Evolutionary conservation across 2,797 vertebrate genomes (phyloP), one percentile per base, ranked within the genome.

Genomic region (Phalanger gymnotis): DNA sequence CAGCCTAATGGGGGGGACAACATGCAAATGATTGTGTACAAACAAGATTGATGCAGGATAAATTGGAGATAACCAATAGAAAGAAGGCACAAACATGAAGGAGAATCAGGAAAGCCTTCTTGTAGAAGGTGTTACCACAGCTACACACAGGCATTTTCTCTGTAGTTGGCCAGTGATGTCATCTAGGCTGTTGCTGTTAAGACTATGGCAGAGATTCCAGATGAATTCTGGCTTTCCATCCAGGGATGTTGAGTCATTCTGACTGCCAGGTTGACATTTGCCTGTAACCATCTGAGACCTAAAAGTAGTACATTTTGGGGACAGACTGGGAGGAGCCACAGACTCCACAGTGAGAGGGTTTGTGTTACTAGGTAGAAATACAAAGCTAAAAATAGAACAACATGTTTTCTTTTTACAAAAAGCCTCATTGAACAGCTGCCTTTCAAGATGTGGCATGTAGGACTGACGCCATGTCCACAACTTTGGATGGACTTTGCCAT

Each of bases 111-210:
- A 81, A 25, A 81, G 73, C 7, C 73, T 40, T 40, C 14, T 87
- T 47, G 40, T 47, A 47, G 7, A 87, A 81, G 4, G 40, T 87
- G 9, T 5, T 4, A 40, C 30, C 89, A 22, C 1, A 27, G 51
- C 54, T 5, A 10, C 0, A 0, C 7, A 4, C 0, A 2, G 53
- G 51, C 52, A 92, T 93, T 92, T 87, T n/a, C 0, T 16, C 1
- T 2, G 0, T 31, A 53, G 55, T 19, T 0, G 0, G 5, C 91
- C 1, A 90, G 3, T 1, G 25, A 47, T 22, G 4, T 16, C n/a
- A 2, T 54, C 90, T n/a, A 0, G 0, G 81, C 54, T 90, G 9
- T 27, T 0, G 0, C 6, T 55, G 53, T 61, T 53, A 56, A 58
- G 73, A 40, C 89, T 7, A 54, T 91, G 31, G 47, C 6, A 1